Evolutionary conservation across 30 jellyfish, hydroid and myxozoan species (phyloP).

Genomic region (Sanderia malayensis): DNA sequence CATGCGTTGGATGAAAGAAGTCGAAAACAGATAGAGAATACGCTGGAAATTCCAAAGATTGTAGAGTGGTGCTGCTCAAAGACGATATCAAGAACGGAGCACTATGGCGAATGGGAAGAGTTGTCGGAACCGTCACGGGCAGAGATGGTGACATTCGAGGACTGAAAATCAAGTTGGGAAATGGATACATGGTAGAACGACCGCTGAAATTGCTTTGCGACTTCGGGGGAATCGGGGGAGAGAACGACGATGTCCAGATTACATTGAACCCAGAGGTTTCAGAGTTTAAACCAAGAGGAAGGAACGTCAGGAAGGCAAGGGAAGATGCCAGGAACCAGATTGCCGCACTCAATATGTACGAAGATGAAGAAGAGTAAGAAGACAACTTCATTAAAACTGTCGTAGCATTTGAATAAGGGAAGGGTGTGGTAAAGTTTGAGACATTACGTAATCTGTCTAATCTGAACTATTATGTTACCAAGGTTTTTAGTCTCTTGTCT

Average conservation of each 20-base stretch:
- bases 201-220: constrained; percentile 49
- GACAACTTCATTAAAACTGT: neutral
- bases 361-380: neutral
- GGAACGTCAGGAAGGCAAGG: neutral
- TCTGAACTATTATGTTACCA: constrained; percentile 7
- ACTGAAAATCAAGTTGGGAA: constrained; percentile 40
- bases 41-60: constrained; percentile 2
- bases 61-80: constrained; percentile 55
- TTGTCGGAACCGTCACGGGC: constrained; percentile 11
- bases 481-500: neutral
- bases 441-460: neutral
- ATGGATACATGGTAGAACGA: constrained; percentile 58
- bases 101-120: constrained; percentile 46
- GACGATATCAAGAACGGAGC: constrained; percentile 39
- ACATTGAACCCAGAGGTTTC: constrained; percentile 12
- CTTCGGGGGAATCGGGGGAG: constrained; percentile 52
- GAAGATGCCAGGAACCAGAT: neutral
- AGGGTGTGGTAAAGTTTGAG: constrained; percentile 30
- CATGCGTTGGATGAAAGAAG: constrained; percentile 58
- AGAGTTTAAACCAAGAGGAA: neutral
- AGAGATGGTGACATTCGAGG: constrained; percentile 54
- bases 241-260: neutral
- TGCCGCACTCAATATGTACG: neutral
- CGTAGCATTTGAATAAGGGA: constrained; percentile 10
- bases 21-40: neutral